Base-by-base conservation (phyloP, 2,797 vertebrate species). In the Garrulus glandarius region DNA sequence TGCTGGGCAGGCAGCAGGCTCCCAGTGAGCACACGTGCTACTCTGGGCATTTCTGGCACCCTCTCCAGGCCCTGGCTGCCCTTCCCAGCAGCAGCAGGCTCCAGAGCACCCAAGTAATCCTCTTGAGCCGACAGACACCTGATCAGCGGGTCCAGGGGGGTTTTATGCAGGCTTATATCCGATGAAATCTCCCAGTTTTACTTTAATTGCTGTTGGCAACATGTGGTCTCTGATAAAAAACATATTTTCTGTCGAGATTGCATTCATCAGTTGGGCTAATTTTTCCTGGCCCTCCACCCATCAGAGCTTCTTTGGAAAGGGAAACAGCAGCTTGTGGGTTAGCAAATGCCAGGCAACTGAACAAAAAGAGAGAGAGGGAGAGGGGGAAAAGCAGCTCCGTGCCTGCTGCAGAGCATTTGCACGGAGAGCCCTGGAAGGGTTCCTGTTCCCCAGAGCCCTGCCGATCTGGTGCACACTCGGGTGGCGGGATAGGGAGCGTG, bases 211-310 rank as follows among this genome's bases (percentile, higher is more conserved):
- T 96, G 37, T 96, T 97, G 97, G 97, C 97, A 97, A 97, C 98
- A 98, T 98, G 98, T 97, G 98, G 98, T 98, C 98, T 87, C 97
- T 98, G 98, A 98, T 98, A 96, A 98, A 98, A 98, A 98, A 97
- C 98, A 98, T 98, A 98, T 98, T 98, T 98, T 98, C 97, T 97
- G 97, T 97, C 32, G 84, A 98, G 96, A 98, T 97, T 97, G 97
- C 96, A 98, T 75, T 98, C 97, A 98, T 98, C 98, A 97, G 97
- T 98, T 97, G 97, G 97, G 97, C 97, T 98, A 96, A 97, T 98
- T 97, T 98, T 97, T 98, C 97, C 98, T 98, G 98, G 98, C 98
- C 98, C 97, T 98, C 95, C 97, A 98, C 94, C 95, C 92, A 97
- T 95, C 96, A 93, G 97, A 98, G 97, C 96, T 97, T 97, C 97